Evolutionary conservation across 1,140 invertebrate species (phyloP), one percentile per base, ranked within the genome.

Genomic region (Drosophila subobscura): DNA sequence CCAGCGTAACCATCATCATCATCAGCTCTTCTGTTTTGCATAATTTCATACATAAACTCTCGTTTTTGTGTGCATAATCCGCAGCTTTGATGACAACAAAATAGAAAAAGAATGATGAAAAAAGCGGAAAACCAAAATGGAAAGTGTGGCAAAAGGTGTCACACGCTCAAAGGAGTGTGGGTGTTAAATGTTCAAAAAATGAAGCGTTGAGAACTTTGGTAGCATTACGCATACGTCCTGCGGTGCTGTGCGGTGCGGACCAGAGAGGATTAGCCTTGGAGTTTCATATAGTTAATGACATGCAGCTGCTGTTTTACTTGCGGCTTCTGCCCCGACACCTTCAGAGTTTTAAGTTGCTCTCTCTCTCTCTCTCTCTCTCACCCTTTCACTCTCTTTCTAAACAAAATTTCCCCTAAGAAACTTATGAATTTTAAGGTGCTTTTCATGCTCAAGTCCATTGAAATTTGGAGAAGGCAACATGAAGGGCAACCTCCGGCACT

Each of bases 341-440:
- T 5, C 12, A n/a, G 27, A 25, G 41, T 33, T n/a, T 10, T 29
- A 8, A 20, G 45, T 20, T 5, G 29, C n/a, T 53, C 42, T 29
- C 4, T 6, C 5, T 14, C 52, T 22, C 22, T 25, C 33, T 12
- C 23, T 4, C 16, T 44, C 25, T 29, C 4, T 10, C 16, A 10
- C 22, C 4, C 27, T 47, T 1, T 20, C 16, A 1, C 16, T 20
- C 16, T 20, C 16, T 20, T 20, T 20, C 16, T n/a, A 49, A 25
- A 16, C 55, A 54, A 59, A 59, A 59, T 71, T 71, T 64, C 22
- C 44, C 52, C 40, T 51, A 27, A 77, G 70, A 83, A 83, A 88
- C 83, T 88, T 88, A 86, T 86, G 83, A 86, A 86, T 86, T 86
- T 86, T 83, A 88, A 88, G 81, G 83, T 86, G 81, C 85, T 85